phyloP scores from a whole-genome alignment of 2,797 vertebrate genomes.

The Buceros bicornis region DNA sequence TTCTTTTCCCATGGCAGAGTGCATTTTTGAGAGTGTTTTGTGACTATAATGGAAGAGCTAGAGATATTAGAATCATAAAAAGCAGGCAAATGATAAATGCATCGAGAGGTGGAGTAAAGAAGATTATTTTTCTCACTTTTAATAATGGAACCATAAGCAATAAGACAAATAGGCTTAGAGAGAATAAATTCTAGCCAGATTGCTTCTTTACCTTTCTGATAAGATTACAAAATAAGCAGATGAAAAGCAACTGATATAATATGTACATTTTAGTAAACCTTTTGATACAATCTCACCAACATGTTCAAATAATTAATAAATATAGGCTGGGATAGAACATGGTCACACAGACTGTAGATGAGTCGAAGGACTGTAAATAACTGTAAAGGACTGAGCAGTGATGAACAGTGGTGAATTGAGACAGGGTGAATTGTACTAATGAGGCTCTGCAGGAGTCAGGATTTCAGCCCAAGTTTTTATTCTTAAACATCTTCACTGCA shows the following conservation, averaged over 20 bases:
- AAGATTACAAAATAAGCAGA: constrained; percentile 70
- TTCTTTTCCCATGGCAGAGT: background rate
- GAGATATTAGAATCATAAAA: constrained; percentile 35
- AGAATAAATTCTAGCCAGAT: constrained; percentile 47
- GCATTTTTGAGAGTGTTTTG: background rate
- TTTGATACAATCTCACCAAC: constrained; percentile 32
- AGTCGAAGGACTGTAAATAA: constrained; percentile 39
- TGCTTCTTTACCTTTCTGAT: constrained; percentile 56
- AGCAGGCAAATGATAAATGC: constrained; percentile 7
- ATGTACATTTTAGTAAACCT: constrained; percentile 32
- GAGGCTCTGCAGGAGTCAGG: background rate
- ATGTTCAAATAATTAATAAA: background rate
- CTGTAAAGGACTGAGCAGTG: background rate
- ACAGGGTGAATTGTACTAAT: constrained; percentile 16
- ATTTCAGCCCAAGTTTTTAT: constrained; percentile 16
- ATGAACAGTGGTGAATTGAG: constrained; percentile 17
- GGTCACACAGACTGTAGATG: background rate
- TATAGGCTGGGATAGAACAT: background rate
- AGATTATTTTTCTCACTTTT: constrained; percentile 59
- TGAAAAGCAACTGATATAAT: constrained; percentile 50
- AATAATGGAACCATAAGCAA: constrained; percentile 61
- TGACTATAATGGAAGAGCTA: background rate
- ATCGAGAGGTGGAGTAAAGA: background rate
- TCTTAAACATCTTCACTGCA: constrained; percentile 29
- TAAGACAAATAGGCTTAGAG: constrained; percentile 66